Conservation (phyloP, 2,797 vertebrate species). For the Otolemur crassicaudatus region DNA sequence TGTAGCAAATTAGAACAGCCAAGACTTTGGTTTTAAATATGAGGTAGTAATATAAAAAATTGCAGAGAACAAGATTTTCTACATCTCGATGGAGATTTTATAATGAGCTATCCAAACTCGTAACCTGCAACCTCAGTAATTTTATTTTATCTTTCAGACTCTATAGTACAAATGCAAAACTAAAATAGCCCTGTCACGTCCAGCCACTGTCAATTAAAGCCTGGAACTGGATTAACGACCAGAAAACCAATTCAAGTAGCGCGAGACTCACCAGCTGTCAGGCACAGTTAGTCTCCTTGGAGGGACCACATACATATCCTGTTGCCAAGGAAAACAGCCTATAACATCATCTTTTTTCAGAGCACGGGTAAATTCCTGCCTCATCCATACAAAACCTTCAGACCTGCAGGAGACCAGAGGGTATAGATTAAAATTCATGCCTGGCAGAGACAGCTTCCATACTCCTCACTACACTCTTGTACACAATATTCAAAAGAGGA, state of each 20-base stretch:
- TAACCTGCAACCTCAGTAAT: constrained; percentile 67
- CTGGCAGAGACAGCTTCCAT: constrained; percentile 59
- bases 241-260: constrained; percentile 71
- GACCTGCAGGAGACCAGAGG: constrained; percentile 72
- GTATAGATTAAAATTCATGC: constrained; percentile 81
- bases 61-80: constrained; percentile 39
- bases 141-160: constrained; percentile 69
- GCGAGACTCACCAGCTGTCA: constrained; percentile 64
- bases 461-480: background rate
- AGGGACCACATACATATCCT: constrained; percentile 49
- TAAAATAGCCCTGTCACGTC: constrained; percentile 57
- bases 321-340: constrained; percentile 74
- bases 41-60: constrained; percentile 21
- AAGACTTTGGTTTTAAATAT: constrained; percentile 60
- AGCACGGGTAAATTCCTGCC: constrained; percentile 66
- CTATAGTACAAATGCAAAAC: constrained; percentile 18
- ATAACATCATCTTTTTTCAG: constrained; percentile 60
- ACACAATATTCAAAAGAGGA: constrained; percentile 72
- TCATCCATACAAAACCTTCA: constrained; percentile 72
- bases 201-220: constrained; percentile 73
- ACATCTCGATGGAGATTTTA: constrained; percentile 46
- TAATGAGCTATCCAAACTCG: constrained; percentile 65
- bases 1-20: constrained; percentile 56
- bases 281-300: constrained; percentile 64
- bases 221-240: constrained; percentile 67